Percentiles rank a stretch among this genome's conserved stretches.
Evolutionary conservation across 2,888 invertebrate genomes (phyloP).

Genomic region (Ganaspis brasiliensis): DNA sequence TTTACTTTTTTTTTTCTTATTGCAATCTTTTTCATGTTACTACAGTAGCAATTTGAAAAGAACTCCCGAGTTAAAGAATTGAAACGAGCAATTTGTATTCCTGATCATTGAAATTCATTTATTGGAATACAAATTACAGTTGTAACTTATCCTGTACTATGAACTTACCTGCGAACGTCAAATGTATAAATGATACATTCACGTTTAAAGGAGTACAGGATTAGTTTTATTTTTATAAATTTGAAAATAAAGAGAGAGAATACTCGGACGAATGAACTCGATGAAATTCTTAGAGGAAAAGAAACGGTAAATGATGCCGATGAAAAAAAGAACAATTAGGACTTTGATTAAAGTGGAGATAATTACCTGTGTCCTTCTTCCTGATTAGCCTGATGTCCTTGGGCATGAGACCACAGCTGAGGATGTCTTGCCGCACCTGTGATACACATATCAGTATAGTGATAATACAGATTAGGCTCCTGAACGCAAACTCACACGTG

Average conservation of each 20-base stretch:
- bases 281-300: constrained; percentile 22
- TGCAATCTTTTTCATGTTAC: neutral
- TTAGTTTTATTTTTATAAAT: neutral
- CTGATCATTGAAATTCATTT: neutral
- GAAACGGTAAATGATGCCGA: constrained; percentile 42
- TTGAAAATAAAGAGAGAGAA: constrained; percentile 1
- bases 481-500: constrained; percentile 63
- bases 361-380: constrained; percentile 91
- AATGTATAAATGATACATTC: constrained; percentile 11
- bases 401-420: constrained; percentile 88
- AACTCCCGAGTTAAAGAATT: no score
- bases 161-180: constrained; percentile 13
- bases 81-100: neutral
- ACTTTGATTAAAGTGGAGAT: constrained; percentile 49
- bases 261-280: constrained; percentile 6
- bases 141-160: constrained; percentile 28
- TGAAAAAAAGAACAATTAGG: constrained; percentile 46
- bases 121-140: constrained; percentile 11
- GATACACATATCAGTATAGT: constrained; percentile 75
- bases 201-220: constrained; percentile 12
- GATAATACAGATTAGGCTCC: constrained; percentile 63
- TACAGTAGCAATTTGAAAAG: no score
- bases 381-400: constrained; percentile 91
- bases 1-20: constrained; percentile 31
- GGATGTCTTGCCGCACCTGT: constrained; percentile 90